A percentile compares a stretch with the other conserved stretches of the same genome.
Evolutionary conservation across 92 coral and sea anemone genomes (phyloP).

Genomic region (Porites lobata): DNA sequence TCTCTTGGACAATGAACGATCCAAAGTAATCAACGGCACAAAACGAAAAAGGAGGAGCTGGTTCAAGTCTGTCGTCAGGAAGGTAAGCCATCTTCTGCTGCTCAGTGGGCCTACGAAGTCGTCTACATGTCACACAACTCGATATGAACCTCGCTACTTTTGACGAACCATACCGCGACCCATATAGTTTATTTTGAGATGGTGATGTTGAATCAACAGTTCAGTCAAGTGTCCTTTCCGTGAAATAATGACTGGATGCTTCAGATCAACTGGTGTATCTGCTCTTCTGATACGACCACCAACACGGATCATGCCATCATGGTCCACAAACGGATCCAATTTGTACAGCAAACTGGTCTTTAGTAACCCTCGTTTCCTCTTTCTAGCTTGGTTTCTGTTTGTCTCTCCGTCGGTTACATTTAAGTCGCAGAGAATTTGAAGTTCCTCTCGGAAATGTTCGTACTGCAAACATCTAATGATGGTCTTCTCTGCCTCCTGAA

Average conservation of each 20-base stretch:
- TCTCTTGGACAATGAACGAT: too few species aligned
- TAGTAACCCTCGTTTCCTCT: not conserved
- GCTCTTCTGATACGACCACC: not conserved
- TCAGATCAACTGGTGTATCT: not conserved
- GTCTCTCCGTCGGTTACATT: conserved; percentile 18
- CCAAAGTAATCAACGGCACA: too few species aligned
- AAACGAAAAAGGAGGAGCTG: conserved; percentile 34
- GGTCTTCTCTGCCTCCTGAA: not conserved
- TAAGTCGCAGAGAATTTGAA: not conserved
- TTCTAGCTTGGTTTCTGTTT: not conserved
- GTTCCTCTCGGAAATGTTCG: too few species aligned
- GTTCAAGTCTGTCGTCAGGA: conserved; percentile 44
- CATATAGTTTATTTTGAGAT: not conserved
- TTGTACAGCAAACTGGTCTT: conserved; percentile 23
- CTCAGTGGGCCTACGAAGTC: conserved; percentile 11
- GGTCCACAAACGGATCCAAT: conserved; percentile 10
- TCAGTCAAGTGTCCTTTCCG: not conserved
- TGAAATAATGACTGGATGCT: too few species aligned
- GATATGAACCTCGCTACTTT: too few species aligned
- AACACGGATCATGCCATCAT: too few species aligned
- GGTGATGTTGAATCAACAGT: too few species aligned
- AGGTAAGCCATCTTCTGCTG: conserved; percentile 32
- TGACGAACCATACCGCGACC: not conserved
- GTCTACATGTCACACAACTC: conserved; percentile 9
- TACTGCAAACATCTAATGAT: too few species aligned